Conservation (phyloP, 2,888 invertebrate species). For the Sturmia bella region DNA sequence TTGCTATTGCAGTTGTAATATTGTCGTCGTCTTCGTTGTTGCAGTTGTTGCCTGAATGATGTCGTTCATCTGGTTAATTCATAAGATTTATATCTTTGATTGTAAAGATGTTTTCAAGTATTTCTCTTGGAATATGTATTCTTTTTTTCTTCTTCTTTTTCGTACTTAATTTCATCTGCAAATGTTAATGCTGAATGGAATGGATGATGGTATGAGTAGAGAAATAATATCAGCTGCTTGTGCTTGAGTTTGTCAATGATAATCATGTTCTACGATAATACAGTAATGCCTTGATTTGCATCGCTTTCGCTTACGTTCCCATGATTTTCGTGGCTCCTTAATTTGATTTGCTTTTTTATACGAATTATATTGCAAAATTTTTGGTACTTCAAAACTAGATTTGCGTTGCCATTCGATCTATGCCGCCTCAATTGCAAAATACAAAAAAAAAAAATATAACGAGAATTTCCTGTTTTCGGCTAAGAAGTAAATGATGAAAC, state of each 20-base stretch:
- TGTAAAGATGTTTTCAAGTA: constrained; percentile 68
- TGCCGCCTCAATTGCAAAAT: too few relatives aligned
- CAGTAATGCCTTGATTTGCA: too few relatives aligned
- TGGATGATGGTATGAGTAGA: constrained; percentile 13
- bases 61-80: constrained; percentile 70
- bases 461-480: too few relatives aligned
- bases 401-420: too few relatives aligned
- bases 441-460: too few relatives aligned
- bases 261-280: background rate
- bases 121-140: constrained; percentile 26
- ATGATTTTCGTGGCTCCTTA: too few relatives aligned
- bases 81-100: constrained; percentile 69
- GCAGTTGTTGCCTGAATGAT: constrained; percentile 54
- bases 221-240: constrained; percentile 61
- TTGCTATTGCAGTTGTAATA: constrained; percentile 51
- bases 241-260: constrained; percentile 43
- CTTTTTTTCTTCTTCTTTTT: background rate
- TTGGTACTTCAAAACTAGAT: too few relatives aligned
- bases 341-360: too few relatives aligned
- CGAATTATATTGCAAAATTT: too few relatives aligned
- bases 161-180: constrained; percentile 15
- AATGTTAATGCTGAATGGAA: constrained; percentile 37
- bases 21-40: constrained; percentile 47
- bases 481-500: too few relatives aligned
- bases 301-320: too few relatives aligned